These are phyloP conservation scores for Campoplex capitator DNA, from an alignment of 2,888 invertebrate species.

Conservation along the genomic window DNA sequence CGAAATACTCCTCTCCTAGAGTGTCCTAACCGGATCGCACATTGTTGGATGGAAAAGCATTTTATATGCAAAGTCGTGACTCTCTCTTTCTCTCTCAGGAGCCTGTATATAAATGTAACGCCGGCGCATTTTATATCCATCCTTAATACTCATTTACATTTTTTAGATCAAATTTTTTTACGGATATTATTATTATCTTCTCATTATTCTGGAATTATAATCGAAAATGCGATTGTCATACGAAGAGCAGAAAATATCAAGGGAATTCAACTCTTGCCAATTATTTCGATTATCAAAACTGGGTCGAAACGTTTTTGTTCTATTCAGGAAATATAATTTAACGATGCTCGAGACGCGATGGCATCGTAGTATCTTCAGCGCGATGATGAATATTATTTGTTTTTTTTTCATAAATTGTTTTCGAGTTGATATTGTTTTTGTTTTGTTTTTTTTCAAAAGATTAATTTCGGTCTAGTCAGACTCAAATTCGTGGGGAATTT, in stretches of 20 bases:
- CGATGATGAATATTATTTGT: no score
- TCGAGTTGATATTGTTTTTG: neutral
- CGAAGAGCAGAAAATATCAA: neutral
- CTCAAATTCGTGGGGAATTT: neutral
- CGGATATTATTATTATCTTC: neutral
- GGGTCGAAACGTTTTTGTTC: no score
- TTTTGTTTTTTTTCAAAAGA: neutral
- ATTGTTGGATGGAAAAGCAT: constrained; percentile 47
- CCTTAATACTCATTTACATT: neutral
- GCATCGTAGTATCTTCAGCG: no score
- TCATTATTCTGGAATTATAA: neutral
- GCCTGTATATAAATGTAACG: constrained; percentile 33
- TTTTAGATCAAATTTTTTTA: neutral
- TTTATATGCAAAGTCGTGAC: constrained; percentile 57
- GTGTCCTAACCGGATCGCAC: neutral
- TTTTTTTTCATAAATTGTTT: neutral
- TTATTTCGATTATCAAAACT: neutral
- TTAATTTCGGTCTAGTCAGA: neutral
- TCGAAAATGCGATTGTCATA: neutral
- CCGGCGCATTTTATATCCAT: neutral
- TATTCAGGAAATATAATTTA: no score
- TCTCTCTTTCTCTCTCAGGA: constrained; percentile 26
- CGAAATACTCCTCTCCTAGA: neutral
- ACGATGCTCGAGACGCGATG: no score
- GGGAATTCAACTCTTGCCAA: neutral